A percentile compares a stretch with the other conserved stretches of the same genome.
Evolutionary conservation across 2,797 vertebrate genomes (phyloP).

Genomic region (Synaphobranchus kaupii): DNA sequence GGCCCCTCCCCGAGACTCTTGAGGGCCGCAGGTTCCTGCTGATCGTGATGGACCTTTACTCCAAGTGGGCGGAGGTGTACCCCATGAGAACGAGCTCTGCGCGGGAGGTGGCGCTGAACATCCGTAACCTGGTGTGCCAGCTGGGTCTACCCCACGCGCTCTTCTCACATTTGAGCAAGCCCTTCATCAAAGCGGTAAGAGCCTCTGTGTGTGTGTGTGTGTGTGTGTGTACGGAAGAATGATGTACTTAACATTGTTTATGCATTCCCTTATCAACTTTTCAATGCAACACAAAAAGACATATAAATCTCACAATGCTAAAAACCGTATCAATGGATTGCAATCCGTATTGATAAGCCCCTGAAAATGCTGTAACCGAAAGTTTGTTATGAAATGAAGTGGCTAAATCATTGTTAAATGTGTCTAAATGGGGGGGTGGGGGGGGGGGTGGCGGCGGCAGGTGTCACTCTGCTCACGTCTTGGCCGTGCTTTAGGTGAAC

Average conservation of each 20-base stretch:
- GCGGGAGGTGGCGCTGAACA: background rate
- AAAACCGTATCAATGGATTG: background rate
- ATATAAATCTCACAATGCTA: background rate
- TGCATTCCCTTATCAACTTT: background rate
- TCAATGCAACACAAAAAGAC: background rate
- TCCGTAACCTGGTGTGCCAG: constrained; percentile 3
- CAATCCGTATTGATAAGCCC: too few relatives aligned
- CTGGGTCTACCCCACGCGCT: background rate
- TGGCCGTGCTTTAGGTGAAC: background rate
- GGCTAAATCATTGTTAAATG: too few relatives aligned
- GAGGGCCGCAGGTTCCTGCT: background rate
- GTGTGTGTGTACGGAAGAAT: too few relatives aligned
- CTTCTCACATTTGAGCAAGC: background rate
- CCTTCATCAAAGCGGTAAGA: background rate
- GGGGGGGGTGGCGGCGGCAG: background rate
- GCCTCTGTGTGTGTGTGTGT: background rate
- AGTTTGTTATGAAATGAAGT: too few relatives aligned
- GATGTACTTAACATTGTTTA: too few relatives aligned
- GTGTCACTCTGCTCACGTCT: background rate
- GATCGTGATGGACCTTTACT: background rate
- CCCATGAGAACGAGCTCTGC: background rate
- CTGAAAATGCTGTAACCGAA: too few relatives aligned
- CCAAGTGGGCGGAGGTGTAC: background rate
- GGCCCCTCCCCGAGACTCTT: background rate
- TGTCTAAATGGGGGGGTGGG: background rate